These are phyloP conservation scores for Neogobius melanostomus DNA, from an alignment of 2,113 vertebrate genomes.

Conservation along the genomic window DNA sequence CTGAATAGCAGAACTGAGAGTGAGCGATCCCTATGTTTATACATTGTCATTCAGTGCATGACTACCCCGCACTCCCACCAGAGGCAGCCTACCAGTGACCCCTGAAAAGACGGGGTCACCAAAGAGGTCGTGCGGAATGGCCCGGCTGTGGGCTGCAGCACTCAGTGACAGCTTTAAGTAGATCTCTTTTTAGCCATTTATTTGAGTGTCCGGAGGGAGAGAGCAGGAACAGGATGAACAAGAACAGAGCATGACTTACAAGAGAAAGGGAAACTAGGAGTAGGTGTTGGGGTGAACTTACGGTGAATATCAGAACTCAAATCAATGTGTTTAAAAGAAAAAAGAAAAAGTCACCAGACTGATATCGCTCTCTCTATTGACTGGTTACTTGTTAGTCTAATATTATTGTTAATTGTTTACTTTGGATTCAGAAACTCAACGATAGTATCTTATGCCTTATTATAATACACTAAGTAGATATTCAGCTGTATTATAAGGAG, in stretches of 20 bases:
- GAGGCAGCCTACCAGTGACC: slow-evolving; percentile 76
- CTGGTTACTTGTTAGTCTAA: background rate
- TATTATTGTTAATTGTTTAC: too few relatives aligned
- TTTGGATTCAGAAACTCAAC: too few relatives aligned
- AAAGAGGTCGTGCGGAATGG: slow-evolving; percentile 79
- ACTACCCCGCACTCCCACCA: slow-evolving; percentile 74
- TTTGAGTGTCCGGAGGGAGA: slow-evolving; percentile 64
- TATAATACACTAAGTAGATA: too few relatives aligned
- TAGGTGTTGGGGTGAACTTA: slow-evolving; percentile 36
- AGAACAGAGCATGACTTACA: slow-evolving; percentile 66
- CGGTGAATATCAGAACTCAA: slow-evolving; percentile 15
- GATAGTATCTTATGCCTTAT: too few relatives aligned
- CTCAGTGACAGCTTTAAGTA: slow-evolving; percentile 85
- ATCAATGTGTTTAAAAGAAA: background rate
- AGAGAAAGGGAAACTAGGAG: slow-evolving; percentile 50
- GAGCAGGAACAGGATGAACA: slow-evolving; percentile 59
- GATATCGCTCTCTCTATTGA: background rate
- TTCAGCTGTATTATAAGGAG: too few relatives aligned
- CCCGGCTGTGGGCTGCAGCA: slow-evolving; percentile 78
- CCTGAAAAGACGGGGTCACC: slow-evolving; percentile 79
- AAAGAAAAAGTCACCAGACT: background rate
- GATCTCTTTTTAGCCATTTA: slow-evolving; percentile 80
- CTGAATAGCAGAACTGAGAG: slow-evolving; percentile 34
- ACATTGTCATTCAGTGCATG: slow-evolving; percentile 76
- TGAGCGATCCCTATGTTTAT: slow-evolving; percentile 65